phyloP scores from a whole-genome alignment of 1,140 invertebrate genomes.

The Akabosia matsudoensis region DNA sequence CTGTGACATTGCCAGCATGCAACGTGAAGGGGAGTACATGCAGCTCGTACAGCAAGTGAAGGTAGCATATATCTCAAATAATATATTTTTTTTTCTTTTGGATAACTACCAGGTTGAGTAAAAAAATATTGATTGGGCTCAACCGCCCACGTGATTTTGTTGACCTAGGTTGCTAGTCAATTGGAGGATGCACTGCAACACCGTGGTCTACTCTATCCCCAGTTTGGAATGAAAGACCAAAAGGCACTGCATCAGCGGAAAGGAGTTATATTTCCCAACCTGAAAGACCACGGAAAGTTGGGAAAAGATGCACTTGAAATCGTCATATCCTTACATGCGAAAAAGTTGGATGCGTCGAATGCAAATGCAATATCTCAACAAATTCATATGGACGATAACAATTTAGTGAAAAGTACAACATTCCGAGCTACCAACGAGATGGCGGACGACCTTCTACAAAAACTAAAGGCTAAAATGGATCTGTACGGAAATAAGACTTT shows the following conservation, averaged over 20 bases:
- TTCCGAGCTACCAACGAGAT: slow-evolving; percentile 30
- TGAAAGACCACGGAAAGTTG: slow-evolving; percentile 47
- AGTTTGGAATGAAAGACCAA: slow-evolving; percentile 44
- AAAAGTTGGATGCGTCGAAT: slow-evolving; percentile 36
- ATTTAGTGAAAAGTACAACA: neutral
- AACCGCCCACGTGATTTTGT: too few species aligned
- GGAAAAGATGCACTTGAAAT: slow-evolving; percentile 48
- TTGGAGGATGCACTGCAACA: slow-evolving; percentile 46
- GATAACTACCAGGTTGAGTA: neutral
- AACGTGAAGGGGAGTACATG: slow-evolving; percentile 46
- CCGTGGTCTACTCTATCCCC: slow-evolving; percentile 45
- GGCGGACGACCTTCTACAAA: slow-evolving; percentile 42
- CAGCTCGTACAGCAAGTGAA: slow-evolving; percentile 47
- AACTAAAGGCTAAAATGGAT: slow-evolving; percentile 45
- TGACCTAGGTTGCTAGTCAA: slow-evolving; percentile 43
- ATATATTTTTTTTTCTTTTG: neutral
- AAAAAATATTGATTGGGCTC: too few species aligned
- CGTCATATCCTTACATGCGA: slow-evolving; percentile 43
- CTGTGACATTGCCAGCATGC: slow-evolving; percentile 46
- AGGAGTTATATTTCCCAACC: slow-evolving; percentile 47
- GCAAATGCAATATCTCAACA: slow-evolving; percentile 16
- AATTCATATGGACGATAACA: slow-evolving; percentile 20
- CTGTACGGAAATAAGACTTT: slow-evolving; percentile 28
- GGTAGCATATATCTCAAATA: neutral
- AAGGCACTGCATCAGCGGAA: slow-evolving; percentile 44